A percentile compares a stretch with the other conserved stretches of the same genome.
phyloP scores from a whole-genome alignment of 92 coral and sea anemone species.

The Scolanthus callimorphus region DNA sequence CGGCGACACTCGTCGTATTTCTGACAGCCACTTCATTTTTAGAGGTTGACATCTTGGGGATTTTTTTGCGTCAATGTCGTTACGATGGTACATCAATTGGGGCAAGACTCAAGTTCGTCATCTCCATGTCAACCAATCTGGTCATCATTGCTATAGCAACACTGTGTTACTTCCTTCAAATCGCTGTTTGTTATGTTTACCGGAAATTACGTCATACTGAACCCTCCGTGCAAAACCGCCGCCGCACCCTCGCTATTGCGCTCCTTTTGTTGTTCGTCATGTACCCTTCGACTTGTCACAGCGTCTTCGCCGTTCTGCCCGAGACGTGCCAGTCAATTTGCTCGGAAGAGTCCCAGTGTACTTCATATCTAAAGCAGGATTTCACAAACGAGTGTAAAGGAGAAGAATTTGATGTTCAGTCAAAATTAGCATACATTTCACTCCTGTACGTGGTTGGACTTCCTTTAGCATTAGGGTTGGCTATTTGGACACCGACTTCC shows the following conservation, averaged over 20 bases:
- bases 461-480: background rate
- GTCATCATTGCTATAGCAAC: background rate
- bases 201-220: too few relatives aligned
- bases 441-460: background rate
- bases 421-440: background rate
- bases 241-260: background rate
- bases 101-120: background rate
- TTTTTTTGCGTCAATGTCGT: background rate
- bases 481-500: too few relatives aligned
- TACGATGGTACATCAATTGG: background rate
- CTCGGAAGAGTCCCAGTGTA: background rate
- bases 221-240: too few relatives aligned
- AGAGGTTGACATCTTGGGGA: background rate
- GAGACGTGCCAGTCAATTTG: background rate
- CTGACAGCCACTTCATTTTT: background rate
- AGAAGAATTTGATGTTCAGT: background rate
- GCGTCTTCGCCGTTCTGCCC: background rate
- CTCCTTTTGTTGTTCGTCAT: background rate
- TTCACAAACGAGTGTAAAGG: background rate
- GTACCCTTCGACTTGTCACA: background rate
- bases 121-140: background rate
- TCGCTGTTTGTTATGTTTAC: too few relatives aligned
- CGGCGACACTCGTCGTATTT: background rate
- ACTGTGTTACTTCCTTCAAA: too few relatives aligned
- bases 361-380: background rate